A percentile compares a stretch with the other conserved stretches of the same genome.
Conservation (phyloP, 2,797 vertebrate genomes). For the Cryptoblepharus egeriae region DNA sequence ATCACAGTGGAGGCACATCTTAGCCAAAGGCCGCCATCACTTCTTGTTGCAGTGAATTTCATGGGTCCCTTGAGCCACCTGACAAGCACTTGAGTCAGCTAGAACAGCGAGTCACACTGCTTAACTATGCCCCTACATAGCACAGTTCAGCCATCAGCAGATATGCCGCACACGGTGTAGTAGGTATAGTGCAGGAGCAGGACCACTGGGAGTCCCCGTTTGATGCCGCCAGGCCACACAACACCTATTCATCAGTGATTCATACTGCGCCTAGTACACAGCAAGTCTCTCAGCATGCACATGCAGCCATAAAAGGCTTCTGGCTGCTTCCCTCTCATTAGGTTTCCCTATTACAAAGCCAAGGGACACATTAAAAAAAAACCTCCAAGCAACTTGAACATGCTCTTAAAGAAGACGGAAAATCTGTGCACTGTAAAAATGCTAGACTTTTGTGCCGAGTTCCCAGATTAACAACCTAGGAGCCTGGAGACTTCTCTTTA, state of each 20-base stretch:
- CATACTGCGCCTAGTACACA: background rate
- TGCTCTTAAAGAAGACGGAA: constrained; percentile 13
- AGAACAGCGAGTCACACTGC: too few relatives aligned
- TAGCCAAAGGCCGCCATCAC: background rate
- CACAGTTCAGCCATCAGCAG: background rate
- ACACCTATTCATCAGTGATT: constrained; percentile 19
- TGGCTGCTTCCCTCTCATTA: constrained; percentile 4
- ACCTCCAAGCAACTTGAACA: background rate
- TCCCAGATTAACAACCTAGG: background rate
- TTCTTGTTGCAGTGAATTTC: background rate
- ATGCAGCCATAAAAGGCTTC: constrained; percentile 28
- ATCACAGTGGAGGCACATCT: too few relatives aligned
- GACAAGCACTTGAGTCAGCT: background rate
- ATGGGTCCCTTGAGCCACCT: background rate
- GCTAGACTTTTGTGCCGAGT: background rate
- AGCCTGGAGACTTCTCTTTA: constrained; percentile 12
- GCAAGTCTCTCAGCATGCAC: constrained; percentile 11
- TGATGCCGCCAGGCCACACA: background rate
- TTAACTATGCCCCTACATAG: background rate
- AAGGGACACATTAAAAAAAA: constrained; percentile 4
- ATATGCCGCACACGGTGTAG: background rate
- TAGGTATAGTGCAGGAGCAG: background rate
- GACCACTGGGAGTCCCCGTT: constrained; percentile 4
- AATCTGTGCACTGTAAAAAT: constrained; percentile 4
- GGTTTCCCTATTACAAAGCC: background rate